phyloP scores from a whole-genome alignment of 2,113 vertebrate genomes.

The Cyrtonyx montezumae region DNA sequence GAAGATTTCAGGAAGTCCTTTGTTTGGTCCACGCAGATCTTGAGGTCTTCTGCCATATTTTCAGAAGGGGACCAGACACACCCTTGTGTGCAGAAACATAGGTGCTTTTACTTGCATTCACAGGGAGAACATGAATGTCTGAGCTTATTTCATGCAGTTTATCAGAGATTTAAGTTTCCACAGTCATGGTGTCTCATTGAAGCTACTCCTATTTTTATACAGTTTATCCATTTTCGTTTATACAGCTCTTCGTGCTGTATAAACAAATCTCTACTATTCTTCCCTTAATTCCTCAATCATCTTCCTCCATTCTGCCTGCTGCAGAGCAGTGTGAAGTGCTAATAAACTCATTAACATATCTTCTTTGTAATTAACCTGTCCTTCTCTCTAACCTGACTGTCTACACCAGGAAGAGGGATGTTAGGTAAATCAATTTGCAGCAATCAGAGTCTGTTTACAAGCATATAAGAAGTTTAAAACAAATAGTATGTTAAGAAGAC shows the following conservation, averaged over 20 bases:
- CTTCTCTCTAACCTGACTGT: not conserved
- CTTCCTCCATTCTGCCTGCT: not conserved
- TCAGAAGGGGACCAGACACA: not conserved
- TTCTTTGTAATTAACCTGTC: slow-evolving; percentile 26
- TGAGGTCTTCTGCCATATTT: not conserved
- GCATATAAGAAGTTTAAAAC: slow-evolving; percentile 8
- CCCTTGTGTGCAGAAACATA: not conserved
- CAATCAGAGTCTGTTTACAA: slow-evolving; percentile 20
- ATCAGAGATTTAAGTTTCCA: not conserved
- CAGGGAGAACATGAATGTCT: not conserved
- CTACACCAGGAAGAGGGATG: not conserved
- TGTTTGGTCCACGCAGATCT: accelerated
- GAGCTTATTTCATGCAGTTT: not conserved
- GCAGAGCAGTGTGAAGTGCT: slow-evolving; percentile 18
- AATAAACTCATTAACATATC: slow-evolving; percentile 60
- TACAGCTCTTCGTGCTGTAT: not conserved
- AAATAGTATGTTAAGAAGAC: not conserved
- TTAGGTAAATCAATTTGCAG: slow-evolving; percentile 37
- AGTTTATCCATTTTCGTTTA: no score
- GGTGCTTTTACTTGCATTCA: not conserved
- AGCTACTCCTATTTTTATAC: not conserved
- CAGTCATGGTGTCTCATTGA: not conserved
- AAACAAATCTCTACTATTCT: not conserved
- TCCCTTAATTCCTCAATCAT: not conserved
- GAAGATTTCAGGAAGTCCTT: not conserved